Base-by-base conservation (phyloP, 1,140 invertebrate species). In the Polypedilum pembai region DNA sequence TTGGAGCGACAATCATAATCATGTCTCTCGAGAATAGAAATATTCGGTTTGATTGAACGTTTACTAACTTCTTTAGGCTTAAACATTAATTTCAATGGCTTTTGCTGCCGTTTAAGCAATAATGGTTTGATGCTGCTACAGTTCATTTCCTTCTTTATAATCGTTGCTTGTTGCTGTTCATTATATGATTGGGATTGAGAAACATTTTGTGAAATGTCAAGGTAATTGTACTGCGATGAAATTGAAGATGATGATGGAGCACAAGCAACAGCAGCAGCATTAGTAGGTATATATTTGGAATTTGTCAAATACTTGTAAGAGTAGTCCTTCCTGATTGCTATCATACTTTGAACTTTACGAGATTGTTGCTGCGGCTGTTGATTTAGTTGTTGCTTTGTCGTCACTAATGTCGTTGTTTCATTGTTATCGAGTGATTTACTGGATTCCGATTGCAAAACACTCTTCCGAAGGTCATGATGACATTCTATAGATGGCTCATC, bases 221-320 rank as follows among this genome's bases (percentile, higher is more conserved):
- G 45, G 45, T n/a, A 56, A 56, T 56, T 56, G 45, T n/a, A 56
- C n/a, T 56, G 45, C 45, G 45, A 56, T 56, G 41, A 45, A 45
- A 33, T 33, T 33, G 24, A 33, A 33, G 24, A 33, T 33, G 24
- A 33, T 33, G 24, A 33, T 33, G 24, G 24, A 33, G 24, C 24
- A 33, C 24, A 33, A 5, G 1, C 5, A 1, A 5, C 24, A 33
- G 24, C 5, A 33, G 24, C 24, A 33, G 5, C 24, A 33, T 8
- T 12, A 15, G 15, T 15, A 15, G 45, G 45, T 56, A 12, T 33
- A 56, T 12, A 45, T 15, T 56, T 56, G n/a, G 12, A n/a, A 56
- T 56, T 56, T 56, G 45, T 15, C n/a, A n/a, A n/a, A 56, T 56
- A 56, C 10, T 69, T 69, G 12, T 69, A 69, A 7, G 65, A 69